Percentiles rank a stretch among this genome's conserved stretches.
phyloP scores from a whole-genome alignment of 2,113 vertebrate species.

The Gadus macrocephalus region DNA sequence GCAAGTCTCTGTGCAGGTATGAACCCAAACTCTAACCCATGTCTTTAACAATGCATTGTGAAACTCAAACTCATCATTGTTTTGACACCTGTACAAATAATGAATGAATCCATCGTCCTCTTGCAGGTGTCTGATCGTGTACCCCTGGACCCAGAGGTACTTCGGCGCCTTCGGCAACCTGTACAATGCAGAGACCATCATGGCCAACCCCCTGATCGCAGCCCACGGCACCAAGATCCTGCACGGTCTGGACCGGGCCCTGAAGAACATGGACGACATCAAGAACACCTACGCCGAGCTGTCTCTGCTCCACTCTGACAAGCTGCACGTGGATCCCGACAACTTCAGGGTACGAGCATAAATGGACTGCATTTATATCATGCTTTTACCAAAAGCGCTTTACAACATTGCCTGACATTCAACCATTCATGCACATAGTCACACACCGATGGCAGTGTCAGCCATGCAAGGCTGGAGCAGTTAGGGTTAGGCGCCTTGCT shows the following conservation, averaged over 20 bases:
- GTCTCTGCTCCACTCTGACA: conserved; percentile 81
- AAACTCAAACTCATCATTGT: too few species aligned
- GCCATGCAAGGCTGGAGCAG: too few species aligned
- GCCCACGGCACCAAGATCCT: conserved; percentile 79
- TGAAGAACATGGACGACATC: conserved; percentile 80
- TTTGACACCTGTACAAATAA: too few species aligned
- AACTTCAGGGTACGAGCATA: conserved; percentile 65
- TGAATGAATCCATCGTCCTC: not conserved
- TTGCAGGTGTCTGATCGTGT: conserved; percentile 71
- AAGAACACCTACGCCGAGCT: conserved; percentile 73
- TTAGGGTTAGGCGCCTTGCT: too few species aligned
- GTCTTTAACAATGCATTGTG: too few species aligned
- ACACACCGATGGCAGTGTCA: too few species aligned
- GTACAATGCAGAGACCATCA: conserved; percentile 69
- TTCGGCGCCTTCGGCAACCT: conserved; percentile 77
- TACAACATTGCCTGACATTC: too few species aligned
- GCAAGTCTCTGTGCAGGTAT: conserved; percentile 66
- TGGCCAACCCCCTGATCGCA: conserved; percentile 69
- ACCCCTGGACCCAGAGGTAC: conserved; percentile 82
- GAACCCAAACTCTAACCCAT: too few species aligned
- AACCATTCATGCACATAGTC: too few species aligned
- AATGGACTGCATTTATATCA: too few species aligned
- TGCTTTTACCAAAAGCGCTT: too few species aligned
- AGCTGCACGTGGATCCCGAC: conserved; percentile 84
- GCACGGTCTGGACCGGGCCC: conserved; percentile 74